Evolutionary conservation across 2,888 invertebrate species (phyloP), one percentile per base, ranked within the genome.

Genomic region (Sinodicranocentrus sp.): DNA sequence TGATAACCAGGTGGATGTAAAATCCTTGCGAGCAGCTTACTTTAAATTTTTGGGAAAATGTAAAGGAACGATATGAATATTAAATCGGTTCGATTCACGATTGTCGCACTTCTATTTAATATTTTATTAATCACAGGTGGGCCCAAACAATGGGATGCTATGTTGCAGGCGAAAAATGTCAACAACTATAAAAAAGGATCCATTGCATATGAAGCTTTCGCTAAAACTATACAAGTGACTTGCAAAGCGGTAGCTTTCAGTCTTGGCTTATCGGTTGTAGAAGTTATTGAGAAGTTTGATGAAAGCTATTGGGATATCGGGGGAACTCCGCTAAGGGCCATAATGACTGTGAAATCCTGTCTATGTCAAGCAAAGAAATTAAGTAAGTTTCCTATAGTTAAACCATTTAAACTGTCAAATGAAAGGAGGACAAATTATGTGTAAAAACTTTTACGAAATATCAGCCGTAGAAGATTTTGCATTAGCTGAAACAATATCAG

Each of bases 161-260:
- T 59, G 1, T 25, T 59, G 10, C 13, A 23, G 23, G 3, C 61
- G 26, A 15, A 26, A 28, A 61, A 26, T 25, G 8, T 10, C 2
- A 28, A 5, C 1, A 26, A 17, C 10, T 39, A 17, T 2, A 43
- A 8, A 43, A 26, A 63, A 6, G 3, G 1, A 21, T 17, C 39
- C 2, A 33, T 33, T 33, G 5, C 39, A n/a, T 1, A 6, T 1
- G 1, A 1, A 5, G 61, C 13, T 39, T 33, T 19, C 6, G 39
- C 52, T 23, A 68, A 59, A 70, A 44, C 25, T 2, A 61, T 78
- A 26, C 68, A 59, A 28, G 28, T 70, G 5, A 44, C 70, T 26
- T 78, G 78, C 70, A 78, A 70, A 28, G 78, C 78, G 15, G 59
- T 78, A 0, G 78, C 78, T 8, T 78, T 78, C 28, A 78, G 78